Conservation (phyloP, 2,797 vertebrate genomes). For the Cryptoprocta ferox region DNA sequence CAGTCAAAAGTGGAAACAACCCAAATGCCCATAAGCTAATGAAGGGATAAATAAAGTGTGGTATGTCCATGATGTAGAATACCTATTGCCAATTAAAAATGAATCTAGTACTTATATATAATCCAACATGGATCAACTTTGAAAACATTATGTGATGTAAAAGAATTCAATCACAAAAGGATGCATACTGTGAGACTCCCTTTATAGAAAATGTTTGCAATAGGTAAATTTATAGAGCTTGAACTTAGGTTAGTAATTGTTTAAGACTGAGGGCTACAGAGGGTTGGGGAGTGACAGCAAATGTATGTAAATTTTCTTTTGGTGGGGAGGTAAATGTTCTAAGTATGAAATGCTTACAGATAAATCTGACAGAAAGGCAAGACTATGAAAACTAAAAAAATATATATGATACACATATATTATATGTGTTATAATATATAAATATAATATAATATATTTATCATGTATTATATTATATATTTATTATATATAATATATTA, state of each 20-base stretch:
- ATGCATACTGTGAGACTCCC: not conserved
- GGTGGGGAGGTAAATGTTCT: not conserved
- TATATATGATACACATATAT: not conserved
- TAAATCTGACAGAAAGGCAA: not conserved
- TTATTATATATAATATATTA: too few species aligned
- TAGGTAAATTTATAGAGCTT: not conserved
- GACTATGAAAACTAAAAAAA: not conserved
- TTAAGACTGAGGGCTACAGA: not conserved
- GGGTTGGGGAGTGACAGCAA: not conserved
- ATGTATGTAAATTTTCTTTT: not conserved
- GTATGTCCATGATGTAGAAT: not conserved
- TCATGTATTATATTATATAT: too few species aligned
- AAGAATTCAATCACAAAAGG: not conserved
- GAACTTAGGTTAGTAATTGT: not conserved
- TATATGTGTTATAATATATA: too few species aligned
- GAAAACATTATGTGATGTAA: not conserved
- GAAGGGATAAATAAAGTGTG: not conserved
- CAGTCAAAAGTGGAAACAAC: not conserved
- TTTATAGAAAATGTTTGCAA: not conserved
- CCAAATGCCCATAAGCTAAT: not conserved
- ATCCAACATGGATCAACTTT: not conserved
- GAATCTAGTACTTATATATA: not conserved
- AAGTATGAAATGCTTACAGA: not conserved
- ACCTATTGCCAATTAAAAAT: not conserved
- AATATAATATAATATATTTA: too few species aligned